Evolutionary conservation across 2,113 vertebrate species (phyloP), one percentile per base, ranked within the genome.

Genomic region (Oncorhynchus mykiss): DNA sequence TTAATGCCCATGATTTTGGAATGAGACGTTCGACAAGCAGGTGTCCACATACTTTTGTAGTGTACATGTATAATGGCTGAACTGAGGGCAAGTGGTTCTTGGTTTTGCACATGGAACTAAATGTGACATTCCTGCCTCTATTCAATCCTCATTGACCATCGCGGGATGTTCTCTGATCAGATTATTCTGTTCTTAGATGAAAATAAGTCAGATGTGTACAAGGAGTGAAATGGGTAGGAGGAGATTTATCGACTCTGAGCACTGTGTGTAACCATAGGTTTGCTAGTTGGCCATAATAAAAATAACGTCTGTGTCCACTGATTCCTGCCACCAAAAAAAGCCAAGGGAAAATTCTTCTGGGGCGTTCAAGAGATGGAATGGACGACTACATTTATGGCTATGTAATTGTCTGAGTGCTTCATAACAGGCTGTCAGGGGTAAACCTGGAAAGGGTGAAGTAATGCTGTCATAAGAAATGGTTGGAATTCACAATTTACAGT

Each of bases 151-250:
- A 54, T n/a, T 24, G 72, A 69, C 72, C 67, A 45, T 74, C 66
- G 71, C 11, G 78, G 60, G 60, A 34, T 64, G 34, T 59, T 3
- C 54, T 65, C 54, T 77, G 22, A 79, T 71, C 27, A 82, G 64
- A 69, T 72, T 60, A 60, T 60, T 78, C 79, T 71, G 27, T 14
- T 77, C 49, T 71, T 67, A 75, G 72, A 51, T 86, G 72, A 87
- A 59, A 88, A 77, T 85, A 72, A 51, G 39, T 5, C 4, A 60
- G 59, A 60, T 0, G 59, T 85, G 69, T 64, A 60, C 74, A 34
- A 74, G 78, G 57, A 67, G 73, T 76, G 67, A 77, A 80, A 84
- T 29, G 59, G 14, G 25, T n/a, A 60, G 18, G 20, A 64, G 73
- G 70, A 54, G 75, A 9, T 83, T 83, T 84, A 73, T 76, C 49